phyloP scores from a whole-genome alignment of 92 coral and sea anemone genomes.

The Porites lobata region DNA sequence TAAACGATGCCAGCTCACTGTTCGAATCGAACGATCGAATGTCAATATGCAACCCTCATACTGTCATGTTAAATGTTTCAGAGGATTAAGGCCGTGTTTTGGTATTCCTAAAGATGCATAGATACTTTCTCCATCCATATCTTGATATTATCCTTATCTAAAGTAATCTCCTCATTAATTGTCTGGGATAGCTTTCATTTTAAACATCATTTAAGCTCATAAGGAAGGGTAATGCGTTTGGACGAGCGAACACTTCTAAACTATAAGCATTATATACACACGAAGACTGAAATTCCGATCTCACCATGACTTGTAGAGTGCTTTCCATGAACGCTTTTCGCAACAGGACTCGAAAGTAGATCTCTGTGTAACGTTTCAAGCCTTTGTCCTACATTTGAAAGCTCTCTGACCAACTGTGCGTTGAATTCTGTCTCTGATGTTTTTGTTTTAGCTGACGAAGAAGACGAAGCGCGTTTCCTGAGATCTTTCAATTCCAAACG shows the following conservation, averaged over 20 bases:
- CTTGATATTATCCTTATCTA: conserved; percentile 9
- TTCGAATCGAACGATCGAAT: neutral
- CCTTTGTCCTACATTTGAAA: conserved; percentile 52
- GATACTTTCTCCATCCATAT: neutral
- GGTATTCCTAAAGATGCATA: neutral
- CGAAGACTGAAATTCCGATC: conserved; percentile 28
- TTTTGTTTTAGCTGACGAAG: neutral
- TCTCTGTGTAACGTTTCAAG: conserved; percentile 75
- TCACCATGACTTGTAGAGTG: conserved; percentile 68
- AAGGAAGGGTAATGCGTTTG: neutral
- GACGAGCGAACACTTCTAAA: conserved; percentile 5
- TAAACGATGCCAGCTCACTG: neutral
- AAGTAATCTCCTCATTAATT: conserved; percentile 12
- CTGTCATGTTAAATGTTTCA: neutral
- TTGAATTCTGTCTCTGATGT: conserved; percentile 38
- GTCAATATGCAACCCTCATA: neutral
- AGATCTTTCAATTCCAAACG: conserved; percentile 67
- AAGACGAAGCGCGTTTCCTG: conserved; percentile 54
- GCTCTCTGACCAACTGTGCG: conserved; percentile 45
- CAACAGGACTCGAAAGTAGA: conserved; percentile 64
- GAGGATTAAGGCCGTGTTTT: conserved; percentile 2
- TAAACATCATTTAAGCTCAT: neutral
- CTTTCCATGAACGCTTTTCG: conserved; percentile 65
- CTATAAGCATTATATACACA: neutral
- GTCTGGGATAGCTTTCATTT: conserved; percentile 15